Evolutionary conservation across 2,797 vertebrate species (phyloP), one percentile per base, ranked within the genome.

Genomic region (Karalla daura): DNA sequence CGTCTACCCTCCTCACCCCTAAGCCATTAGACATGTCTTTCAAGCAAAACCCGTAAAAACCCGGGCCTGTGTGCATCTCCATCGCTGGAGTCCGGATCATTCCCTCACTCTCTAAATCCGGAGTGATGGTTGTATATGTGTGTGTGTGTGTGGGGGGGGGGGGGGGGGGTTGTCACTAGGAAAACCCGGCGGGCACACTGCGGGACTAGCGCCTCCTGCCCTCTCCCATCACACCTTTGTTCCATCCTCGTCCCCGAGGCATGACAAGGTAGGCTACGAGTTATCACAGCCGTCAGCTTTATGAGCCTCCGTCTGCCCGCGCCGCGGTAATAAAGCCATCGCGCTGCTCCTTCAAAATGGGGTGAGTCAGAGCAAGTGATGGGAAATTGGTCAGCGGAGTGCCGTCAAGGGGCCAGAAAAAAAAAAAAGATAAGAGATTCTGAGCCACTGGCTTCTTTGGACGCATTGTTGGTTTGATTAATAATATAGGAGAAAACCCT

Each of bases 251-350:
- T 85, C 82, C 77, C 68, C 30, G 35, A 64, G 70, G 75, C 79
- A 64, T 72, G 88, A 88, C 90, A 86, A 90, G 86, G 83, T 62
- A 85, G 69, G 45, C 74, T 83, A 86, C 78, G 81, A 89, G 89
- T 90, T 90, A 91, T 92, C 88, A 70, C 86, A 41, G 74, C 86
- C 74, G 84, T 90, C 91, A 88, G 87, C 85, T 90, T 92, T 92
- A 91, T 80, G 87, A 83, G 85, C 89, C 91, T 78, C 90, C 25
- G 81, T 88, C 89, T 82, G 84, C 75, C 63, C n/a, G 73, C 53
- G 78, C 74, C 17, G 61, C 24, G 74, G 87, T 89, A 88, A 92
- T 92, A 89, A 92, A 91, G 78, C 71, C 72, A 40, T 70, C 44
- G 52, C 68, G 70, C 84, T 62, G 88, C 85, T 87, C 64, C 84